A percentile compares a stretch with the other conserved stretches of the same genome.
Conservation (phyloP, 1,140 invertebrate species). For the Periplaneta americana region DNA sequence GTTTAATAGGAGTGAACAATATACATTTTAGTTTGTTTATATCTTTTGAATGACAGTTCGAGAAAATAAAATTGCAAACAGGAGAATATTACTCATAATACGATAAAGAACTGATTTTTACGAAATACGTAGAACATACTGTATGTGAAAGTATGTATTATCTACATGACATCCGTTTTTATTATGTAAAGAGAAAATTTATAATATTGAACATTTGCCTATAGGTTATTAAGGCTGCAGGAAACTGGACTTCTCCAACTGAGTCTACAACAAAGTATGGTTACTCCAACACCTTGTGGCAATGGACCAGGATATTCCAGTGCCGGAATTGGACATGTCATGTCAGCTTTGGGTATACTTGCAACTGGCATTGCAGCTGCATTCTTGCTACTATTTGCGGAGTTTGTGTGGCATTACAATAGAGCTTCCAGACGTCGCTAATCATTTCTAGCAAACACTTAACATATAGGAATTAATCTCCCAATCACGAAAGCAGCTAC, state of each 20-base stretch:
- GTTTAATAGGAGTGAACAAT: no score
- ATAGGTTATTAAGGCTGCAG: not conserved
- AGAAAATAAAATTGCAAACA: no score
- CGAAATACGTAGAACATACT: no score
- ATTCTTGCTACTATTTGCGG: not conserved
- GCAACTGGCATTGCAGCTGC: not conserved
- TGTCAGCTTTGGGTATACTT: not conserved
- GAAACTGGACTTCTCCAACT: not conserved
- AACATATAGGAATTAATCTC: no score
- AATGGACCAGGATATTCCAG: conserved; percentile 1
- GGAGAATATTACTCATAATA: no score
- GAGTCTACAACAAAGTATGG: not conserved
- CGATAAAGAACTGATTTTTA: no score
- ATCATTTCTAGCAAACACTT: not conserved
- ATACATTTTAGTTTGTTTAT: no score
- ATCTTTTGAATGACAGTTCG: no score
- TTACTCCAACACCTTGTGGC: not conserved
- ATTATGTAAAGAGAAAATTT: no score
- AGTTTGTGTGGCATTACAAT: not conserved
- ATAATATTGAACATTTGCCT: not conserved
- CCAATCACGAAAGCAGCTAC: no score
- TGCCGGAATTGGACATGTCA: not conserved
- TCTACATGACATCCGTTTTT: no score
- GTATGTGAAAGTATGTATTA: no score
- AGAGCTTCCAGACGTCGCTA: not conserved